Conservation (phyloP, 2,888 invertebrate species). For the Clusia tigrina region DNA sequence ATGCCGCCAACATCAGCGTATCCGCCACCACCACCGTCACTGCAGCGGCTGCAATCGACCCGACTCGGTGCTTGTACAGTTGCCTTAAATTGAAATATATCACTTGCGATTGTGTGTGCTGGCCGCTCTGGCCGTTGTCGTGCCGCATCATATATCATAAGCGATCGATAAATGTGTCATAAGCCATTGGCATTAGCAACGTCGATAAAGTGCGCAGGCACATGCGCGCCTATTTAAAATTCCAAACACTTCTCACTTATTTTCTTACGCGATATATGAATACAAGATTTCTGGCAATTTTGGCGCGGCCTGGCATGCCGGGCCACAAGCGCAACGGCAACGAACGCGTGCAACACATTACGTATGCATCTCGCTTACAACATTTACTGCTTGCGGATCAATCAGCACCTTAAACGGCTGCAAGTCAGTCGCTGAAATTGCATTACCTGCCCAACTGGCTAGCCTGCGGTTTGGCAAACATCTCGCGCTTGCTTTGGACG, state of each 20-base stretch:
- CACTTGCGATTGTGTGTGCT: slow-evolving; percentile 37
- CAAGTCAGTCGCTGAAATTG: neutral
- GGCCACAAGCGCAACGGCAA: neutral
- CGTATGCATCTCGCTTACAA: slow-evolving; percentile 26
- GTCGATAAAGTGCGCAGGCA: neutral
- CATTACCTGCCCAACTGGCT: neutral
- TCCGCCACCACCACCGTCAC: slow-evolving; percentile 21
- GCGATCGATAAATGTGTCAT: slow-evolving; percentile 8
- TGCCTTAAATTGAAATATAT: slow-evolving; percentile 40
- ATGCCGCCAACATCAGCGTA: too few species aligned
- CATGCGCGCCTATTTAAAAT: slow-evolving; percentile 23
- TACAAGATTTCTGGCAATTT: neutral
- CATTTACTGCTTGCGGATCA: slow-evolving; percentile 44
- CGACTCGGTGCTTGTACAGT: neutral
- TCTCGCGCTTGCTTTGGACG: slow-evolving; percentile 52
- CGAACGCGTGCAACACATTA: slow-evolving; percentile 13
- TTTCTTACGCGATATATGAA: neutral
- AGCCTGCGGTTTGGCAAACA: slow-evolving; percentile 49
- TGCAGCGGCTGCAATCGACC: slow-evolving; percentile 25
- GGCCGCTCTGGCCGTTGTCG: slow-evolving; percentile 21
- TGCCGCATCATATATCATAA: neutral
- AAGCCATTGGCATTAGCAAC: neutral
- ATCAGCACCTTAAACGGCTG: slow-evolving; percentile 54
- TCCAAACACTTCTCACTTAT: slow-evolving; percentile 6
- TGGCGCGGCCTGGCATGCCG: neutral